Base-by-base conservation (phyloP, 2,888 invertebrate species). In the Anoplius nigerrimus region DNA sequence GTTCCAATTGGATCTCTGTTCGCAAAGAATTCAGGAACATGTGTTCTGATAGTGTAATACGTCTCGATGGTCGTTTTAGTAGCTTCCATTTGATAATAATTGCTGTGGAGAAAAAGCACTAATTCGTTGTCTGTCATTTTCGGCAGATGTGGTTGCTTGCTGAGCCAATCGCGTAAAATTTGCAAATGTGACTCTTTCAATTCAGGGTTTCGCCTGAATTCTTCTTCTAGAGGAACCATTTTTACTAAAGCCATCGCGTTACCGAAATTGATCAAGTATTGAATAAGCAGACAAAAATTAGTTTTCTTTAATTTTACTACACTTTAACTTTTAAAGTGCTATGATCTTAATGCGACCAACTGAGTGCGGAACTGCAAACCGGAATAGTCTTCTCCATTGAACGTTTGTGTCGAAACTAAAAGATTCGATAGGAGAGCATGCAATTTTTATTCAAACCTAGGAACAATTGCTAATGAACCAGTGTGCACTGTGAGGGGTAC, bases 51-150 rank as follows among this genome's bases (percentile, higher is more conserved):
- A 0, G 94, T 94, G 80, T 91, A 92, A 86, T 92, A 92, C 0
- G 91, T 90, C 80, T 95, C 94, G 52, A 95, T 89, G 11, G 94
- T 93, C 57, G 90, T 90, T 85, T 95, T 95, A 0, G 95, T 90
- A 24, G 92, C 90, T 74, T 93, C 94, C 60, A 93, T 90, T 74
- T 93, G 92, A 76, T 91, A 92, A 64, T 91, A 89, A 86, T 94
- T 94, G 82, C 93, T 93, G 86, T 94, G 93, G 75, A 92, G 91
- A 66, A 93, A 93, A 34, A 94, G 86, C 62, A 93, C 91, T 6
- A 93, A 89, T 72, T 93, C 92, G 59, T 90, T 79, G 69, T 93
- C 93, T 84, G 89, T 74, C 81, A 90, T 90, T 75, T 91, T 84
- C 0, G 93, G 91, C 66, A 94, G 87, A 86, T 94, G 94, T 0